These are phyloP conservation scores for Temnothorax curvispinosus DNA, from an alignment of 1,140 invertebrate genomes.

Conservation along the genomic window DNA sequence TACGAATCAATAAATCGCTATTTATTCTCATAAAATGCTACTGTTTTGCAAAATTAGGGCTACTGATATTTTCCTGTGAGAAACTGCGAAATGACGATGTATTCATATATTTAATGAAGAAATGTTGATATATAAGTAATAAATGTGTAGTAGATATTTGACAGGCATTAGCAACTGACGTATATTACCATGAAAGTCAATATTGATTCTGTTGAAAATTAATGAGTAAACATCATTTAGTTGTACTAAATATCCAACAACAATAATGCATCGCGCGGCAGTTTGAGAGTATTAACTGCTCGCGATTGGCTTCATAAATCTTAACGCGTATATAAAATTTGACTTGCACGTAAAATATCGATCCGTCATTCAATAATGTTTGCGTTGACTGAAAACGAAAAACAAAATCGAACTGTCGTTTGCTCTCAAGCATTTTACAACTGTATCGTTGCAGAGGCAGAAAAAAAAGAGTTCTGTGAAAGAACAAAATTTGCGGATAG, in stretches of 20 bases:
- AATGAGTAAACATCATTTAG: constrained; percentile 26
- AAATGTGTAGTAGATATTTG: constrained; percentile 15
- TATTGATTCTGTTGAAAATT: constrained; percentile 44
- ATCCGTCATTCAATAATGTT: not conserved
- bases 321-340: not conserved
- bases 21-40: not conserved
- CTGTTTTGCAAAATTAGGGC: not conserved
- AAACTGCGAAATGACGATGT: not conserved
- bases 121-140: constrained; percentile 32
- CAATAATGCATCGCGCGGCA: not conserved
- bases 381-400: not conserved
- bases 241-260: constrained; percentile 28
- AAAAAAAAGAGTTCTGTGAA: not conserved
- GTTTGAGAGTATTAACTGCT: constrained; percentile 7
- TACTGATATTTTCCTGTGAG: not conserved
- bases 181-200: constrained; percentile 2
- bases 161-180: not conserved
- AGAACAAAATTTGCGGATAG: constrained; percentile 22
- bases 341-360: not conserved
- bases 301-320: not conserved
- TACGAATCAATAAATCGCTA: not conserved
- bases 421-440: not conserved
- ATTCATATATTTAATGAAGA: not conserved
- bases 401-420: not conserved
- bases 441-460: not conserved